A percentile compares a stretch with the other conserved stretches of the same genome.
These are phyloP conservation scores for Rhinoraja longicauda DNA, from an alignment of 2,797 vertebrate genomes.

Conservation along the genomic window DNA sequence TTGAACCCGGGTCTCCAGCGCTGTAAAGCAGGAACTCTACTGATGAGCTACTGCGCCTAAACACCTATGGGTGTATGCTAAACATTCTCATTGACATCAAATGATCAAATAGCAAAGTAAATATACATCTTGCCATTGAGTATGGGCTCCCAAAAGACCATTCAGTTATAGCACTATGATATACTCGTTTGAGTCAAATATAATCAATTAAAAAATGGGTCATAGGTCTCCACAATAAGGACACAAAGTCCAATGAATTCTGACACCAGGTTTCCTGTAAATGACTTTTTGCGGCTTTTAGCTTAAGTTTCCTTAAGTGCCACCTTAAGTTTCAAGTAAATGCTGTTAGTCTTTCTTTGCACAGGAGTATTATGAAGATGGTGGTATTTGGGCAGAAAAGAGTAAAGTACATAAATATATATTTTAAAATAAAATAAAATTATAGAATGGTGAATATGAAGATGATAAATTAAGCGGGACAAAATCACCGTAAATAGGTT, in stretches of 20 bases:
- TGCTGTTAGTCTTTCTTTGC: too few species aligned
- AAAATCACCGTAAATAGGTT: neutral
- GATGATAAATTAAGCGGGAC: neutral
- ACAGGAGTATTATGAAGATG: too few species aligned
- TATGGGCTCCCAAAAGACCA: neutral
- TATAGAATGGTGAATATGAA: neutral
- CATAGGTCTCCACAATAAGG: neutral
- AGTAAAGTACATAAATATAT: neutral
- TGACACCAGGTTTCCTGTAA: neutral
- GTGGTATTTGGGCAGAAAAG: too few species aligned
- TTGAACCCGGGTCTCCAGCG: too few species aligned
- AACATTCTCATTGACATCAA: neutral
- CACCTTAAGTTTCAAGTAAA: neutral
- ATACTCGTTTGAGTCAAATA: neutral
- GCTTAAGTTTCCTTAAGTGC: too few species aligned
- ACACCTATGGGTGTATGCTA: neutral
- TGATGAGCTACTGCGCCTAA: too few species aligned
- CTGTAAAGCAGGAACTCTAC: too few species aligned
- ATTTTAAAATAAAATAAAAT: neutral
- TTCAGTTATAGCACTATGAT: neutral
- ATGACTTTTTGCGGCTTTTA: neutral
- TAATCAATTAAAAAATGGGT: neutral
- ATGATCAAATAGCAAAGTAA: neutral
- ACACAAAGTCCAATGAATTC: neutral
- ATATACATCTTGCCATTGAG: neutral